Base-by-base conservation (phyloP, 1,140 invertebrate species). In the Caerostris extrusa region DNA sequence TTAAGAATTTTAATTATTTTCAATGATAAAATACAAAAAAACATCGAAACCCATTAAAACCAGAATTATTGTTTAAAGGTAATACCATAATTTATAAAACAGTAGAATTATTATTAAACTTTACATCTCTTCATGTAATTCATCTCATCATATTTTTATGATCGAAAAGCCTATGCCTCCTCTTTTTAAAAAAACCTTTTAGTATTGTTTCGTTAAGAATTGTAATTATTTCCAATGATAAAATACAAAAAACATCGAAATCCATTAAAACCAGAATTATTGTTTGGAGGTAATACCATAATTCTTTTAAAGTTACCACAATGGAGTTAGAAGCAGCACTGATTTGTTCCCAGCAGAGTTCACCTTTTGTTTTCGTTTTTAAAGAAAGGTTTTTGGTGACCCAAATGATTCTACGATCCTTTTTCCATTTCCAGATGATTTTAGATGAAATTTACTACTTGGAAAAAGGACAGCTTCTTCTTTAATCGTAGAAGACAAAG, bases 181-280 rank as follows among this genome's bases (percentile, higher is more conserved):
- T 34, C 2, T 2, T 34, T 34, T 2, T 0, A 34, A 34, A 34
- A 34, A 34, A 34, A 0, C 34, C 34, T 34, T 34, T 34, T 34
- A 34, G 34, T 34, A 34, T 34, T 34, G 34, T 34, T 34, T 34
- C 34, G 34, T 34, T 34, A 34, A 34, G 34, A 34, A 34, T 34
- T 34, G 34, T 34, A 34, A 34, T 34, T 34, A 34, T 34, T 77
- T 77, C 14, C 34, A 4, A 77, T 12, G 71, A 53, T 53, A 77
- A 10, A 50, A 53, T 12, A 77, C 12, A 50, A 12, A 77, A 77
- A 53, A 12, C 53, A 50, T 34, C 3, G 50, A 77, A 77, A 50
- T 34, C 53, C 71, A 77, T 77, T 77, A 77, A 77, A 77, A 50
- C 71, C 71, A 53, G 53, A 77, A 77, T 77, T 53, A 50, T 77